Evolutionary conservation across 2,113 vertebrate species (phyloP), one percentile per base, ranked within the genome.

Genomic region (Charina bottae): DNA sequence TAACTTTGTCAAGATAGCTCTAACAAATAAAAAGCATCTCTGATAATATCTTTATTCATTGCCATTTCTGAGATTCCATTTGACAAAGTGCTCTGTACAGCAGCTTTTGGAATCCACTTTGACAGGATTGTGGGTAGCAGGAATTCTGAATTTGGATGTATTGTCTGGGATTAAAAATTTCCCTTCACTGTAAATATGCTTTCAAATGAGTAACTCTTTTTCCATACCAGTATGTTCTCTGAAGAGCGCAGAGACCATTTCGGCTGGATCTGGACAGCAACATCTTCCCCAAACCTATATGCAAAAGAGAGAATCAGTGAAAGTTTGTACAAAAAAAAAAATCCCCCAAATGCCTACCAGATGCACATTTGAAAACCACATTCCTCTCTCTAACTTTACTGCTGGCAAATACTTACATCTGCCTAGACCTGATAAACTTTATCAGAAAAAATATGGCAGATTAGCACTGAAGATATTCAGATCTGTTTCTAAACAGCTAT

Each of bases 201-300:
- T 23, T 54, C 62, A n/a, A 3, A 4, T n/a, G 46, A 53, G 10
- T n/a, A 21, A 26, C 1, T 15, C 72, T n/a, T 42, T 90, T 87
- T n/a, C 7, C 92, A 83, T 93, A 93, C 92, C 89, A 88, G 11
- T 26, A 60, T 6, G 55, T 88, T 83, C 56, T 87, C 7, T 83
- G 92, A 42, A 93, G 85, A 37, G 26, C 24, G 56, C 46, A 84
- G 68, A 55, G 24, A 24, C 85, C 92, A 46, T 17, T 93, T 33
- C 15, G 13, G 49, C 42, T 42, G 19, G 68, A 33, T 90, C 56
- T 55, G 42, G 49, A 54, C 23, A 62, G 62, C 55, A 62, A 15
- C 92, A 93, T 93, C 89, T 93, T 90, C 3, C 4, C 85, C 46
- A 24, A 64, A 33, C 49, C 92, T 93, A 59, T 1, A 84, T 37